phyloP scores from a whole-genome alignment of 2,888 invertebrate genomes.

The Platycnemis pennipes region DNA sequence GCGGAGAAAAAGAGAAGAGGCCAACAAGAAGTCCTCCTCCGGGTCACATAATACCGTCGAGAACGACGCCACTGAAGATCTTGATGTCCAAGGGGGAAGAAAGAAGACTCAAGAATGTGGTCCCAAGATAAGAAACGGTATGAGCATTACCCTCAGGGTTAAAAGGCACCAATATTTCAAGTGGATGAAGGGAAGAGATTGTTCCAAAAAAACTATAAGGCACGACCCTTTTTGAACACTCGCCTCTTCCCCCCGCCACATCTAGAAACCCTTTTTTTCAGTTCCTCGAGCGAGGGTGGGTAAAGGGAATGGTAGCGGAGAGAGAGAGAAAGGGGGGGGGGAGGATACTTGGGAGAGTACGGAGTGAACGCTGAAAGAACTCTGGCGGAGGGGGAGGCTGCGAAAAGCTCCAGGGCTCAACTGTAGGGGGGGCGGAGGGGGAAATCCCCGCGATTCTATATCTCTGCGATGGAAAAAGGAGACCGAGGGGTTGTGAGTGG shows the following conservation, averaged over 20 bases:
- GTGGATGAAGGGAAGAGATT: conserved; percentile 28
- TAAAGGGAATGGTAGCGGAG: not conserved
- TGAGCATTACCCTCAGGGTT: conserved; percentile 31
- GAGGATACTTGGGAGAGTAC: too few species aligned
- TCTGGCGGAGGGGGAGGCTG: too few species aligned
- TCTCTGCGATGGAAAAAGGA: too few species aligned
- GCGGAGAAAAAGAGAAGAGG: not conserved
- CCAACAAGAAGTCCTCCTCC: conserved; percentile 6
- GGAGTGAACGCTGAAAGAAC: too few species aligned
- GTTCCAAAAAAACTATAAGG: conserved; percentile 5
- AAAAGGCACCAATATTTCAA: conserved; percentile 39
- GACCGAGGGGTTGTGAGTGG: not conserved
- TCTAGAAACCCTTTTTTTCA: not conserved
- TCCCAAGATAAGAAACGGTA: conserved; percentile 23
- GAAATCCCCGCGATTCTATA: too few species aligned
- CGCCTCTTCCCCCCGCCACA: not conserved
- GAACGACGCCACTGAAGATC: conserved; percentile 32
- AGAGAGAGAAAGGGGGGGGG: not conserved
- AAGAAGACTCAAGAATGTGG: conserved; percentile 29
- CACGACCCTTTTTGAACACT: not conserved
- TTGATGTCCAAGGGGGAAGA: conserved; percentile 27
- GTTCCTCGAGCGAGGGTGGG: not conserved
- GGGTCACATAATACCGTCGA: conserved; percentile 3
- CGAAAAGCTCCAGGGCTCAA: too few species aligned
- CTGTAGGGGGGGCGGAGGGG: not conserved